These are phyloP conservation scores for Mystacornis crossleyi DNA, from an alignment of 2,113 vertebrate genomes.

Conservation along the genomic window DNA sequence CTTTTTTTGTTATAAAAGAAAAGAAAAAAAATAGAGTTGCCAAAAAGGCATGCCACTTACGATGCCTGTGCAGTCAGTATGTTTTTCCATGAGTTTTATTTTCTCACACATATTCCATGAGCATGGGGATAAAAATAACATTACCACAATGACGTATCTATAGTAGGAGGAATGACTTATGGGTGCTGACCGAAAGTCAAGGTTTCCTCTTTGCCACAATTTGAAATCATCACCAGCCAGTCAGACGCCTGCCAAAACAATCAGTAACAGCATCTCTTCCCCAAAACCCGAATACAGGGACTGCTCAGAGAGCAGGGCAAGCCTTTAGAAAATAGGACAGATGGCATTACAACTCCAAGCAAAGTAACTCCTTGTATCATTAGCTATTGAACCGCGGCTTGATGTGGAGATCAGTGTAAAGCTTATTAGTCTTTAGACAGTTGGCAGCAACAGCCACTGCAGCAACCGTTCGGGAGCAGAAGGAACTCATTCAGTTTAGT, in stretches of 20 bases:
- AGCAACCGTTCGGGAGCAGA: slow-evolving; percentile 26
- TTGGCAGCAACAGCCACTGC: slow-evolving; percentile 43
- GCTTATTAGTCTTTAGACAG: slow-evolving; percentile 60
- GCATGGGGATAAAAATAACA: neutral
- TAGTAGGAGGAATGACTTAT: slow-evolving; percentile 31
- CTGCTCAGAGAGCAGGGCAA: neutral
- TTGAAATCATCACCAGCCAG: neutral
- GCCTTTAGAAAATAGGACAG: slow-evolving; percentile 59
- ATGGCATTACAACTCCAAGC: slow-evolving; percentile 62
- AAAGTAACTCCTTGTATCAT: slow-evolving; percentile 61
- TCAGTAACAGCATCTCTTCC: neutral
- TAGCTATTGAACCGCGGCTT: slow-evolving; percentile 27
- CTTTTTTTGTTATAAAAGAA: neutral
- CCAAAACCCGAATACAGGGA: neutral
- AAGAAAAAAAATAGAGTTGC: neutral
- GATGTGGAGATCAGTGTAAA: slow-evolving; percentile 53
- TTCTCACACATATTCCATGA: slow-evolving; percentile 16
- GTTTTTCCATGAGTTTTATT: slow-evolving; percentile 19
- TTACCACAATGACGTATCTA: slow-evolving; percentile 24
- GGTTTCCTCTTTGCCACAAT: slow-evolving; percentile 34
- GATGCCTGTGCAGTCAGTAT: neutral
- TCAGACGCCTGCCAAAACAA: slow-evolving; percentile 9
- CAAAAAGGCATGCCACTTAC: neutral
- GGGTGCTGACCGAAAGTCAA: slow-evolving; percentile 22
- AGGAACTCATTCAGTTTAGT: slow-evolving; percentile 38